phyloP scores from a whole-genome alignment of 2,113 vertebrate species.

The Synchiropus splendidus region DNA sequence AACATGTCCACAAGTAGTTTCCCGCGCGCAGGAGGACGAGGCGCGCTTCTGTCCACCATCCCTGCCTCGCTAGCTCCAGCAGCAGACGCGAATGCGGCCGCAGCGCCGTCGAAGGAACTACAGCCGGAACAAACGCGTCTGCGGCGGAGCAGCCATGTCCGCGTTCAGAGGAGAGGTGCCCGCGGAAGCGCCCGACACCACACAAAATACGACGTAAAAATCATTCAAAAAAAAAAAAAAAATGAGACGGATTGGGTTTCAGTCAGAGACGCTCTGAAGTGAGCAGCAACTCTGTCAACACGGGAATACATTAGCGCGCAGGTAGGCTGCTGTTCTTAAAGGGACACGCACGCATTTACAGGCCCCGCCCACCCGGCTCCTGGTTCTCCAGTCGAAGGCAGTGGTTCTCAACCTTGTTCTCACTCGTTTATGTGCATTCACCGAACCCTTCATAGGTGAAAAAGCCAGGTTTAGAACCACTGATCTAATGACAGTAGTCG shows the following conservation, averaged over 20 bases:
- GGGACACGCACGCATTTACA: constrained; percentile 29
- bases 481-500: too few relatives aligned
- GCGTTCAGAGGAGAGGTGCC: constrained; percentile 40
- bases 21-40: constrained; percentile 28
- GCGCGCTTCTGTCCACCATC: constrained; percentile 44
- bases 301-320: constrained; percentile 10
- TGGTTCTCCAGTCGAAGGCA: too few relatives aligned
- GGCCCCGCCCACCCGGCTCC: too few relatives aligned
- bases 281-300: too few relatives aligned
- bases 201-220: not conserved
- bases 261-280: too few relatives aligned
- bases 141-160: constrained; percentile 54
- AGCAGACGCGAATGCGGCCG: too few relatives aligned
- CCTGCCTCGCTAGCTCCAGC: constrained; percentile 26
- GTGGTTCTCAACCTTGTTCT: too few relatives aligned
- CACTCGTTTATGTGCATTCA: too few relatives aligned
- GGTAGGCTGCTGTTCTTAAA: constrained; percentile 57
- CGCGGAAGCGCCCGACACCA: constrained; percentile 23
- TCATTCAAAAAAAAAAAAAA: not conserved
- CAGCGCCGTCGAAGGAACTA: constrained; percentile 11
- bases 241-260: not conserved
- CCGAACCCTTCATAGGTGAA: too few relatives aligned
- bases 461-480: too few relatives aligned
- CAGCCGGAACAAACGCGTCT: constrained; percentile 26
- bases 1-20: constrained; percentile 31